These are phyloP conservation scores for Neoarius graeffei DNA, from an alignment of 2,113 vertebrate species.

Conservation along the genomic window DNA sequence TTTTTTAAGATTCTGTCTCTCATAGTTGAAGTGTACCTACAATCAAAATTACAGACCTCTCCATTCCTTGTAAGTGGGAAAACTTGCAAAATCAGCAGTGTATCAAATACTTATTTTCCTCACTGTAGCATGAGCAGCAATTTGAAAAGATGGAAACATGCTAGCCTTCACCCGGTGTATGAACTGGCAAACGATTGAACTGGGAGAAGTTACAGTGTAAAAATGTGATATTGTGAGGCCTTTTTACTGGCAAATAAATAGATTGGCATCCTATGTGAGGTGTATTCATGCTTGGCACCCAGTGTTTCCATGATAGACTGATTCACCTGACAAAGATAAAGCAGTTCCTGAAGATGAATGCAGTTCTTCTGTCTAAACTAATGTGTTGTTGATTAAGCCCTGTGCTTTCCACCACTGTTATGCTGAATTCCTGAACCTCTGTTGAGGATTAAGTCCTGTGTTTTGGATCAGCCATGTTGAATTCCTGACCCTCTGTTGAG, in stretches of 20 bases:
- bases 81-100: too few relatives aligned
- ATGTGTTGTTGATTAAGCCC: background rate
- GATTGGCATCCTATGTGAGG: background rate
- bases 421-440: conserved; percentile 3
- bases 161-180: too few relatives aligned
- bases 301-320: background rate
- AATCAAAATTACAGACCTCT: too few relatives aligned
- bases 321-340: background rate
- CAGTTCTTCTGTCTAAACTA: background rate
- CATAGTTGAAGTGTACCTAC: too few relatives aligned
- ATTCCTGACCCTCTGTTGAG: conserved; percentile 11
- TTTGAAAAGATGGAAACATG: background rate
- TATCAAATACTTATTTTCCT: too few relatives aligned
- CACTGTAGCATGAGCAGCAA: background rate
- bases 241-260: background rate
- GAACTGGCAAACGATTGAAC: background rate
- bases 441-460: conserved; percentile 10
- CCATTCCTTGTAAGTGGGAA: too few relatives aligned
- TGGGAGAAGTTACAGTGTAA: background rate
- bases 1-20: too few relatives aligned
- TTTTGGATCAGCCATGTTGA: conserved; percentile 23
- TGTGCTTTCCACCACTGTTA: background rate
- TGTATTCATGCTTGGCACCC: background rate
- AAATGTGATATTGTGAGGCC: too few relatives aligned
- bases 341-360: background rate